Conservation (phyloP, 2,113 vertebrate genomes). For the Hemiprocne comata region DNA sequence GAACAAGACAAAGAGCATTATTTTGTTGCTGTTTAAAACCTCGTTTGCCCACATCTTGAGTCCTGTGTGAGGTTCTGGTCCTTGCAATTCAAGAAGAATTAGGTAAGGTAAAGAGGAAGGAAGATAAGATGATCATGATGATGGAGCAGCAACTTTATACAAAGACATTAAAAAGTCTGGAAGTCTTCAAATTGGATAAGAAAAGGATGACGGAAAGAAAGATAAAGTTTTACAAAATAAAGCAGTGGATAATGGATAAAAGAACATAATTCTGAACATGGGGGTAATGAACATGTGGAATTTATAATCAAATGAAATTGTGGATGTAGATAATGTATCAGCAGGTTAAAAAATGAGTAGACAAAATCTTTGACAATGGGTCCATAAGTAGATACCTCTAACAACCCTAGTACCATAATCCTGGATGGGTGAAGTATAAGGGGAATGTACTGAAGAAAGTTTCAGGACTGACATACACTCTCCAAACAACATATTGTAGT, state of each 20-base stretch:
- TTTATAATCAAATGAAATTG: neutral
- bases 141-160: neutral
- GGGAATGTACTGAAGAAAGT: neutral
- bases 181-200: neutral
- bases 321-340: neutral
- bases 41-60: neutral
- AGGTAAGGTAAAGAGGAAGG: neutral
- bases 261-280: neutral
- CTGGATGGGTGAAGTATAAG: neutral
- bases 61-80: neutral
- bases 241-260: neutral
- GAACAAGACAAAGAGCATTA: neutral
- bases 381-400: neutral
- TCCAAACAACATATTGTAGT: neutral
- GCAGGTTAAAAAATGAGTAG: neutral
- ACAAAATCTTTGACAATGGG: neutral
- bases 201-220: neutral
- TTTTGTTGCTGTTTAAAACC: neutral
- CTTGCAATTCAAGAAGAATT: neutral
- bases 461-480: neutral
- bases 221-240: neutral
- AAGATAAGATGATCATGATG: neutral
- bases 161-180: neutral
- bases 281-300: neutral
- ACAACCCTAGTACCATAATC: neutral